Percentiles rank a stretch among this genome's conserved stretches.
phyloP scores from a whole-genome alignment of 2,888 invertebrate species.

The Sturmia bella region DNA sequence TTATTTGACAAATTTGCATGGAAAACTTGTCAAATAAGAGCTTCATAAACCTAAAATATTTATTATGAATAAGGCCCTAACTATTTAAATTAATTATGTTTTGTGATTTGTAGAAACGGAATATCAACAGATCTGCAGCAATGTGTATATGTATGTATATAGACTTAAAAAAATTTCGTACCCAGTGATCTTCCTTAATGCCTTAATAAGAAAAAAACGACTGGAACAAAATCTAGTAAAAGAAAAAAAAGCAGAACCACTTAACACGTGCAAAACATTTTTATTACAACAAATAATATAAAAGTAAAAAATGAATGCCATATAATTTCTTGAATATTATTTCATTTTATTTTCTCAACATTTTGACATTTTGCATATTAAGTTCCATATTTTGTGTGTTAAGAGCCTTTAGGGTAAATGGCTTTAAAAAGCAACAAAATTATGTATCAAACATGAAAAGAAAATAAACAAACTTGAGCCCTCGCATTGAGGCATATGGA shows the following conservation, averaged over 20 bases:
- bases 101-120: too few relatives aligned
- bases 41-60: too few relatives aligned
- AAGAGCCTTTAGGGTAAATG: slow-evolving; percentile 51
- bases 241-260: slow-evolving; percentile 19
- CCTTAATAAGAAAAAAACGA: background rate
- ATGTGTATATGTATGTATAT: too few relatives aligned
- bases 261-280: slow-evolving; percentile 1
- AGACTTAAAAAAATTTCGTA: too few relatives aligned
- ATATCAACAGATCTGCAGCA: too few relatives aligned
- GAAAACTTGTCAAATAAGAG: too few relatives aligned
- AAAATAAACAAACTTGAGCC: slow-evolving; percentile 20
- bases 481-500: slow-evolving; percentile 2
- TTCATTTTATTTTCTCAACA: slow-evolving; percentile 55
- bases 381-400: slow-evolving; percentile 48
- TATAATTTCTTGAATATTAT: slow-evolving; percentile 31
- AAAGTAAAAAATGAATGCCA: slow-evolving; percentile 2
- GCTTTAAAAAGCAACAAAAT: slow-evolving; percentile 14
- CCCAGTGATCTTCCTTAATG: slow-evolving; percentile 3
- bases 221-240: background rate
- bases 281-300: background rate
- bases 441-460: background rate
- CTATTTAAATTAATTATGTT: too few relatives aligned
- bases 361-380: slow-evolving; percentile 65
- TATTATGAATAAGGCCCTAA: too few relatives aligned
- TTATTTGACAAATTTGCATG: too few relatives aligned